phyloP scores from a whole-genome alignment of 2,113 vertebrate species.

The Uria lomvia region DNA sequence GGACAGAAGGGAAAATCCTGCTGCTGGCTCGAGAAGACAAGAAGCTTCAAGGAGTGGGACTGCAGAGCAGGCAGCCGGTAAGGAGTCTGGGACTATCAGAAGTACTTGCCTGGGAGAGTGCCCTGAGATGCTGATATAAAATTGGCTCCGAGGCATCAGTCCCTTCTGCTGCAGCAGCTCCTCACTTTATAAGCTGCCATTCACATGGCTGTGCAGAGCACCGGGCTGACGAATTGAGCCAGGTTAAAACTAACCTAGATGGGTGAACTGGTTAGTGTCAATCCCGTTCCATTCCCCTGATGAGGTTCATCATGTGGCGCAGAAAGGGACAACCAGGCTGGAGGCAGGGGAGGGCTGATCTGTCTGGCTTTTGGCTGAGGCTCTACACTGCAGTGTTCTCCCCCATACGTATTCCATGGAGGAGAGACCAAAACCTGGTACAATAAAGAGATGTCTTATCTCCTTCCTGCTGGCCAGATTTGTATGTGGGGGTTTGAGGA shows the following conservation, averaged over 20 bases:
- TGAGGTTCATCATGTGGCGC: not conserved
- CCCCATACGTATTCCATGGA: accelerated
- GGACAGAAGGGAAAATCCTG: conserved; percentile 78
- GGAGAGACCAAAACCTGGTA: not conserved
- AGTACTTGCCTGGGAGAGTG: not conserved
- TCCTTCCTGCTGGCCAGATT: not conserved
- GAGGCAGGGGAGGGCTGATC: not conserved
- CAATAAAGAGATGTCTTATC: not conserved
- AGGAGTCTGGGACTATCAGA: not conserved
- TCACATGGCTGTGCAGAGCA: not conserved
- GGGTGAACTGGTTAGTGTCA: not conserved
- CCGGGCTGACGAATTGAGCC: not conserved
- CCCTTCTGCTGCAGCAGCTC: not conserved
- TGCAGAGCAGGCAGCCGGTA: conserved; percentile 78
- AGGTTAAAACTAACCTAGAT: not conserved
- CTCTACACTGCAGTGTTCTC: not conserved
- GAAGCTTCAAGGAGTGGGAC: conserved; percentile 76
- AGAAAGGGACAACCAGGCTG: not conserved
- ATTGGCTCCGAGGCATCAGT: accelerated
- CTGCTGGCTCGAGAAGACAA: conserved; percentile 79
- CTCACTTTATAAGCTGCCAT: accelerated
- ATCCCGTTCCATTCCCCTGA: not conserved
- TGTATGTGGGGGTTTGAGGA: not conserved
- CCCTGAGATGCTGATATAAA: not conserved
- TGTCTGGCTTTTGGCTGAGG: not conserved